Percentiles rank a stretch among this genome's conserved stretches.
phyloP scores from a whole-genome alignment of 2,888 invertebrate genomes.

The Elmis aenea region DNA sequence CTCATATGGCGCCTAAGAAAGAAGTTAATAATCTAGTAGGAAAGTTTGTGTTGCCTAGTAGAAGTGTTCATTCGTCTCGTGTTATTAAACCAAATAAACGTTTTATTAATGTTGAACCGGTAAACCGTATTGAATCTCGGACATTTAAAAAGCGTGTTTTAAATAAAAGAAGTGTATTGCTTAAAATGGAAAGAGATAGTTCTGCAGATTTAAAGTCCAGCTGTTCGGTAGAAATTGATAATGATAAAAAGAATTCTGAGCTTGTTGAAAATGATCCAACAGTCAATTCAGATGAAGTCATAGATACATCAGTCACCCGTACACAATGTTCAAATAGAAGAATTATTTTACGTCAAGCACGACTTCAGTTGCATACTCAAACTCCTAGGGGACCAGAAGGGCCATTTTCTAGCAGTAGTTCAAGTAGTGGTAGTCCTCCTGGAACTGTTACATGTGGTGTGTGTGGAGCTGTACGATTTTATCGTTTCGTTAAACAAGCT shows the following conservation, averaged over 20 bases:
- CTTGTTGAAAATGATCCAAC: no score
- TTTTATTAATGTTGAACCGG: slow-evolving; percentile 61
- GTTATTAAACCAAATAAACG: slow-evolving; percentile 86
- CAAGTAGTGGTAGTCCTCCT: slow-evolving; percentile 51
- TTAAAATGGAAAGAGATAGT: slow-evolving; percentile 4
- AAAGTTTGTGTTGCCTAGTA: slow-evolving; percentile 72
- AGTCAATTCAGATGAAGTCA: slow-evolving; percentile 40
- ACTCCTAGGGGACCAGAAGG: slow-evolving; percentile 55
- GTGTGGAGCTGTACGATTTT: slow-evolving; percentile 71
- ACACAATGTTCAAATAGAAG: slow-evolving; percentile 54
- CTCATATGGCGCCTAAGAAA: slow-evolving; percentile 13
- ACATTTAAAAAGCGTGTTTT: slow-evolving; percentile 39
- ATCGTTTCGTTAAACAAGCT: slow-evolving; percentile 72
- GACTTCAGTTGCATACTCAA: slow-evolving; percentile 56
- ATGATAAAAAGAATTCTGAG: slow-evolving; percentile 38
- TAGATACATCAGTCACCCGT: slow-evolving; percentile 46
- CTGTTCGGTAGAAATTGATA: slow-evolving; percentile 4
- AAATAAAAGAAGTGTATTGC: slow-evolving; percentile 27
- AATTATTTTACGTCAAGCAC: slow-evolving; percentile 65
- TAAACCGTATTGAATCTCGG: slow-evolving; percentile 39
- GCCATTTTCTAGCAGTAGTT: slow-evolving; percentile 56
- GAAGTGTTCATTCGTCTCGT: slow-evolving; percentile 79
- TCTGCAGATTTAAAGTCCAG: slow-evolving; percentile 4
- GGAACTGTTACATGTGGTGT: slow-evolving; percentile 72
- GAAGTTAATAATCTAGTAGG: slow-evolving; percentile 43